A percentile compares a stretch with the other conserved stretches of the same genome.
Conservation (phyloP, 1,140 invertebrate genomes). For the Papilio glaucus region DNA sequence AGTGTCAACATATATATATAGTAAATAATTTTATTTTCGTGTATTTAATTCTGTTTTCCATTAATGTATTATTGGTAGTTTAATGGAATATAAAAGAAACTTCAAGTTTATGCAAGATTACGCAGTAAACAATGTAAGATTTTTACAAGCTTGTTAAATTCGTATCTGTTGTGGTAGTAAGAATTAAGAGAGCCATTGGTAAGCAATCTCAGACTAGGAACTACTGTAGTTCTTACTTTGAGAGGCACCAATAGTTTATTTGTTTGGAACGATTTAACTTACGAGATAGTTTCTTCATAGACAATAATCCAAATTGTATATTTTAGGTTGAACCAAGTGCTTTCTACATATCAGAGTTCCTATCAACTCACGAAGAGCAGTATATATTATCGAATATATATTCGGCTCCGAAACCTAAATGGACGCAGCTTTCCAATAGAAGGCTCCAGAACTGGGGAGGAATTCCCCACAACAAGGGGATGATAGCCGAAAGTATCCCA, state of each 20-base stretch:
- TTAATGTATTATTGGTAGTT: no score
- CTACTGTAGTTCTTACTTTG: no score
- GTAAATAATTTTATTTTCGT: no score
- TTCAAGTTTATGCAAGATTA: conserved; percentile 15
- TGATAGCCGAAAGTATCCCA: conserved; percentile 96
- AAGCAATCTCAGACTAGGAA: no score
- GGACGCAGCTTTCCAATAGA: conserved; percentile 93
- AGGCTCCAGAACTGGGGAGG: conserved; percentile 98
- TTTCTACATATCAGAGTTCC: conserved; percentile 91
- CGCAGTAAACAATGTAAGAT: conserved; percentile 13
- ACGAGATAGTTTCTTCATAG: background rate
- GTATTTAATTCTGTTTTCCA: no score
- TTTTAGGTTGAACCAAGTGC: conserved; percentile 88
- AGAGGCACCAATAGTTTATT: no score
- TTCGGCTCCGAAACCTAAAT: conserved; percentile 94
- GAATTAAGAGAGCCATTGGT: no score
- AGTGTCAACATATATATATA: no score
- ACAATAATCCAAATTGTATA: background rate
- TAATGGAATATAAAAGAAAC: conserved; percentile 22
- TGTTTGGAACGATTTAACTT: no score
- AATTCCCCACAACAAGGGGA: conserved; percentile 95
- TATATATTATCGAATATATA: conserved; percentile 83
- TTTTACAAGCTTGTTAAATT: background rate
- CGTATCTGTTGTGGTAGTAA: no score
- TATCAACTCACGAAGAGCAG: conserved; percentile 25